Base-by-base conservation (phyloP, 2,888 invertebrate species). In the Doris montereyensis region DNA sequence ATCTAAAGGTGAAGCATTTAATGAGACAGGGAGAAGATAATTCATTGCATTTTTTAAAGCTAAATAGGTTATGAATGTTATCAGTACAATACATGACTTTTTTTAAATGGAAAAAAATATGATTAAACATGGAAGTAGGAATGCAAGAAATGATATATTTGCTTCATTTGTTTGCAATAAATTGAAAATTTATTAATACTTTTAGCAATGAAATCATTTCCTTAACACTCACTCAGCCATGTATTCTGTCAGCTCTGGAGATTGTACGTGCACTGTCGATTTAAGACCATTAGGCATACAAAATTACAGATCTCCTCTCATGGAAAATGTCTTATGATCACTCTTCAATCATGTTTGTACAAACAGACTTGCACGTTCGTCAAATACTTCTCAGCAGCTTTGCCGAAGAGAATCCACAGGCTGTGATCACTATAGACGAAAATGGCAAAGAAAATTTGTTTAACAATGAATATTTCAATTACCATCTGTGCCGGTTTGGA, bases 271-370 rank as follows among this genome's bases (percentile, higher is more conserved):
- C 68, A 79, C 81, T 52, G 41, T 82, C 62, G 82, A 83, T 72
- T 62, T 83, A 26, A 58, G 78, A 17, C 76, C 65, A 0, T 60
- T 79, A 17, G 72, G 32, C 17, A 35, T 83, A 13, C 75, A 72
- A 2, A 17, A 62, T 17, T 32, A n/a, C n/a, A n/a, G n/a, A n/a
- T n/a, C n/a, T n/a, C n/a, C n/a, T n/a, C n/a, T n/a, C n/a, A n/a
- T 84, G 84, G 84, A 65, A 73, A 32, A 3, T 82, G 21, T 82
- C 83, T 26, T 70, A 80, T 35, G 78, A 83, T 60, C 65, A 83
- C 8, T 62, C 62, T 32, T 58, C 41, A 10, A 65, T 84, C 28
- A 24, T 81, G 62, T 70, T 82, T 35, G 60, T 81, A 10, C 32
- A 70, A 58, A 60, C 78, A 34, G 74, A 79, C 17, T 80, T 79